Conservation (phyloP, 2,113 vertebrate genomes). For the Notothenia rossii region DNA sequence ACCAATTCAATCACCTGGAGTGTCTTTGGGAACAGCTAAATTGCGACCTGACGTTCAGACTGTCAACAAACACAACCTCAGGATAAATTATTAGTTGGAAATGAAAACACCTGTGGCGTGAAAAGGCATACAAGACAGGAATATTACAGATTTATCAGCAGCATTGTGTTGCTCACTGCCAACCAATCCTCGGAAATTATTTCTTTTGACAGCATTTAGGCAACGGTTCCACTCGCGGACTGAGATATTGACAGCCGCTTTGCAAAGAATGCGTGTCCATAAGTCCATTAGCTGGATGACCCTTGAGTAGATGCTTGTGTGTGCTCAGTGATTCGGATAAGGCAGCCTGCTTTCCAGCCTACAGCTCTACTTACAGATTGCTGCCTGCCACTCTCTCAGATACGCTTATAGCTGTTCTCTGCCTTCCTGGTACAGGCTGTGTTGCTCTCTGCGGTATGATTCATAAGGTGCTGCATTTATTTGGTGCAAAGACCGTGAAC, state of each 20-base stretch:
- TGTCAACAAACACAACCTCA: slow-evolving; percentile 4
- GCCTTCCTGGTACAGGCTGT: slow-evolving; percentile 53
- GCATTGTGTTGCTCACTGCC: slow-evolving; percentile 1
- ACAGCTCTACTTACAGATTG: slow-evolving; percentile 73
- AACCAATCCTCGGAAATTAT: slow-evolving; percentile 29
- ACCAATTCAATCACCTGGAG: slow-evolving; percentile 37
- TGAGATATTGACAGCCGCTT: slow-evolving; percentile 45
- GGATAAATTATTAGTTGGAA: slow-evolving; percentile 4
- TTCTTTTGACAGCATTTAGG: slow-evolving; percentile 49
- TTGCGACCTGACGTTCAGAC: slow-evolving; percentile 21
- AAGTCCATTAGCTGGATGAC: slow-evolving; percentile 75
- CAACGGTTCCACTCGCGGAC: slow-evolving; percentile 24
- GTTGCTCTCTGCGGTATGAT: slow-evolving; percentile 71
- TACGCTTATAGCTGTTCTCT: slow-evolving; percentile 63
- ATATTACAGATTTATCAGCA: slow-evolving; percentile 33
- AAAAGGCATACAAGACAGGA: slow-evolving; percentile 20
- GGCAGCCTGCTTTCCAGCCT: slow-evolving; percentile 57
- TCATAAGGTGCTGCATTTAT: slow-evolving; percentile 79
- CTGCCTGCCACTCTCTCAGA: slow-evolving; percentile 74
- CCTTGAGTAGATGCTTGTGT: slow-evolving; percentile 64
- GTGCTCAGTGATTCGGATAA: slow-evolving; percentile 73
- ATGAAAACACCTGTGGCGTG: slow-evolving; percentile 27
- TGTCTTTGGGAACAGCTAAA: slow-evolving; percentile 31
- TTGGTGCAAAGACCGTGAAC: slow-evolving; percentile 80
- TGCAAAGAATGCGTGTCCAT: slow-evolving; percentile 50